Base-by-base conservation (phyloP, 1,140 invertebrate genomes). In the Schlechtendalia chinensis region DNA sequence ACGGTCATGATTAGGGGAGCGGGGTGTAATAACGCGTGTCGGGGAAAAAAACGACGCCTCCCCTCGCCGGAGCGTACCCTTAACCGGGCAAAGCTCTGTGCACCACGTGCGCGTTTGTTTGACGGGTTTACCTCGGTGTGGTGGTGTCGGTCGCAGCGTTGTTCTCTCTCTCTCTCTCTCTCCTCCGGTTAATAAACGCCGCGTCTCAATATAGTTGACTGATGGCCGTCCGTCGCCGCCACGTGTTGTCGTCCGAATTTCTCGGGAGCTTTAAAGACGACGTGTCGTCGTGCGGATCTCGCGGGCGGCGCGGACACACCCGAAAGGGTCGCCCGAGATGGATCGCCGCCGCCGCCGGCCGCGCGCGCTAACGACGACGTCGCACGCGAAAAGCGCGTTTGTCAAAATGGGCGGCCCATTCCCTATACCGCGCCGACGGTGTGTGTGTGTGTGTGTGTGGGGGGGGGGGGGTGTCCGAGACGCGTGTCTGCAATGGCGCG, bases 71-170 rank as follows among this genome's bases (percentile, higher is more conserved):
- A n/a, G n/a, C n/a, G n/a, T n/a, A n/a, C n/a, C n/a, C n/a, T n/a
- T n/a, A n/a, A n/a, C n/a, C n/a, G n/a, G n/a, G n/a, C n/a, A n/a
- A n/a, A n/a, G n/a, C n/a, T n/a, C n/a, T n/a, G n/a, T n/a, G n/a
- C n/a, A n/a, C n/a, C n/a, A n/a, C n/a, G n/a, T n/a, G n/a, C n/a
- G 56, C 58, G 45, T 79, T 79, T 79, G 75, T 59, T 79, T 61
- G 54, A 79, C 61, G 56, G 75, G 39, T 63, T 79, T 79, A n/a
- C n/a, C n/a, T n/a, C n/a, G n/a, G n/a, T n/a, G n/a, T n/a, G n/a
- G n/a, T n/a, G n/a, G n/a, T 32, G 50, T 32, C 69, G 47, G 24
- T 22, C 53, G 11, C 27, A 74, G 71, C 19, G 29, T 65, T 11
- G 39, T 32, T 16, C 29, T 14, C 14, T 27, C 59, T 61, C 24